These are phyloP conservation scores for Dynastes tityus DNA, from an alignment of 2,888 invertebrate genomes.

Conservation along the genomic window DNA sequence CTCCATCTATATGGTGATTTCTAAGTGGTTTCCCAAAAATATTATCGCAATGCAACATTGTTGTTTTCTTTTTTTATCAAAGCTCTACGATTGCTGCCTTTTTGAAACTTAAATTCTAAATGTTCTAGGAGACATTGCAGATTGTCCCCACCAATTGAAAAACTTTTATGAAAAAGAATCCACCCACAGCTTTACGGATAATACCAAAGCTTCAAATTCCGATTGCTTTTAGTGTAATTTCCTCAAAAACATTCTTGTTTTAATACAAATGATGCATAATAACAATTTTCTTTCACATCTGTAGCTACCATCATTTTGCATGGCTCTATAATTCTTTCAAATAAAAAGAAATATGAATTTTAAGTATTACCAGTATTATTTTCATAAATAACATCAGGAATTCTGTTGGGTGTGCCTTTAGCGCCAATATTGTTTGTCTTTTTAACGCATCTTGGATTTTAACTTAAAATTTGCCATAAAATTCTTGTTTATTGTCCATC, in stretches of 20 bases:
- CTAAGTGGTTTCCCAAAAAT: no score
- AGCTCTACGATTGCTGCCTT: no score
- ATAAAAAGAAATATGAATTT: not conserved
- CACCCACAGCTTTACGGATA: no score
- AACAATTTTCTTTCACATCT: constrained; percentile 12
- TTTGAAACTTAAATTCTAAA: no score
- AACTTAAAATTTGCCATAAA: not conserved
- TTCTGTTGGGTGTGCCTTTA: not conserved
- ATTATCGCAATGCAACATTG: no score
- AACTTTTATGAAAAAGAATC: no score
- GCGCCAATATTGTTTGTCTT: not conserved
- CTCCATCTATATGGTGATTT: no score
- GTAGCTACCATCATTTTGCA: not conserved
- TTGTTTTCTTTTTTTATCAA: no score
- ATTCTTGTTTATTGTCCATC: not conserved
- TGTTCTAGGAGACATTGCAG: no score
- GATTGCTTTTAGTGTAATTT: not conserved
- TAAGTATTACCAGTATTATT: not conserved
- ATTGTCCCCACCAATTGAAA: no score
- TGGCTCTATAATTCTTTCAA: constrained; percentile 13
- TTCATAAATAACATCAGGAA: not conserved
- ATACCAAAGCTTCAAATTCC: not conserved
- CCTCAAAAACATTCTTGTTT: not conserved
- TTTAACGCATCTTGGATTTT: not conserved
- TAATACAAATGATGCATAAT: not conserved